A percentile compares a stretch with the other conserved stretches of the same genome.
Evolutionary conservation across 2,113 vertebrate species (phyloP).

Genomic region (Maccullochella peelii): DNA sequence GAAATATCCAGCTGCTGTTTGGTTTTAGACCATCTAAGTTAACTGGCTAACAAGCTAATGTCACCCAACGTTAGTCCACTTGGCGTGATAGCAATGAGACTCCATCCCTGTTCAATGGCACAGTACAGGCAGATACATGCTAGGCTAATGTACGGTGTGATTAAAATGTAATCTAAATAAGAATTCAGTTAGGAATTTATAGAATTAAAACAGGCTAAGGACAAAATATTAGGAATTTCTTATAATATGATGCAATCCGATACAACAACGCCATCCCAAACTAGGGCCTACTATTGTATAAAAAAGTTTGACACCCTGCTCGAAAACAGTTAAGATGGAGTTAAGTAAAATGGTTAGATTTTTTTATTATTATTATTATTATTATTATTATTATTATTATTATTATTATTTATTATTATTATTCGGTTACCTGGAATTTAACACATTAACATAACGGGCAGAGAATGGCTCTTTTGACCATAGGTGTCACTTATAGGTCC

Average conservation of each 20-base stretch:
- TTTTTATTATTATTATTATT: not conserved
- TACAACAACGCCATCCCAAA: not conserved
- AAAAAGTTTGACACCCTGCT: not conserved
- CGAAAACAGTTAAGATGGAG: not conserved
- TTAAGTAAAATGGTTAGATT: not conserved
- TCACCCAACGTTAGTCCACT: not conserved
- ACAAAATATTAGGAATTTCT: not conserved
- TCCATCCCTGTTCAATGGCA: not conserved
- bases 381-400: not conserved
- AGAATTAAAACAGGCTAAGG: too few species aligned
- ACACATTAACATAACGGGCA: not conserved
- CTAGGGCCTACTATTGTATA: not conserved
- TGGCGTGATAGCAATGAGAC: not conserved
- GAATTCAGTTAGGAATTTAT: rapidly evolving
- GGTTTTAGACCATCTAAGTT: not conserved
- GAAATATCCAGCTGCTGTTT: not conserved
- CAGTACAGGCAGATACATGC: not conserved
- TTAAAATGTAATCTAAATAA: not conserved
- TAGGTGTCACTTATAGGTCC: not conserved
- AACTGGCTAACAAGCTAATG: slow-evolving; percentile 50
- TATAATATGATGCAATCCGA: slow-evolving; percentile 1
- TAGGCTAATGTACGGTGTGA: not conserved
- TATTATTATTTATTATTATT: not conserved
- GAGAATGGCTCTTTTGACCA: not conserved
- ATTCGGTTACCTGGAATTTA: not conserved